A percentile compares a stretch with the other conserved stretches of the same genome.
Evolutionary conservation across 2,888 invertebrate genomes (phyloP).

Genomic region (Netelia melanura): DNA sequence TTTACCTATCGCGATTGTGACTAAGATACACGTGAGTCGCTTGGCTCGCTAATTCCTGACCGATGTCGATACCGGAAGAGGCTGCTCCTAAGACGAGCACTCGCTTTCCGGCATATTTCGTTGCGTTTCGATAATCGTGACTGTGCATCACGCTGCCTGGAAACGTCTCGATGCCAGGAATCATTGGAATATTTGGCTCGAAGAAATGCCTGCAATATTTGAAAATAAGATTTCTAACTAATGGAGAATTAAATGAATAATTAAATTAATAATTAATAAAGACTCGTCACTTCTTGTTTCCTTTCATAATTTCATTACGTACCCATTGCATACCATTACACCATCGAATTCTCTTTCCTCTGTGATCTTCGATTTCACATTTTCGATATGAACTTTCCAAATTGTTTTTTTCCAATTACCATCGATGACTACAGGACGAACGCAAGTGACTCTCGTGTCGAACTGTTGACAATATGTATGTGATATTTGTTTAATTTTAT

Average conservation of each 20-base stretch:
- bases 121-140: conserved; percentile 90
- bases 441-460: conserved; percentile 85
- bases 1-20: conserved; percentile 85
- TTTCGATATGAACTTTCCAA: conserved; percentile 86
- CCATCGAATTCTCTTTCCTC: conserved; percentile 87
- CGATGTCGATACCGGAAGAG: conserved; percentile 91
- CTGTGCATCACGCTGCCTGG: conserved; percentile 89
- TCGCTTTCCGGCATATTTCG: conserved; percentile 86
- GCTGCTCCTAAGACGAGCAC: conserved; percentile 91
- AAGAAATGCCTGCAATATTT: conserved; percentile 85
- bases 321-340: conserved; percentile 90
- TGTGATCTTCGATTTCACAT: conserved; percentile 84
- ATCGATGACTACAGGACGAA: conserved; percentile 81
- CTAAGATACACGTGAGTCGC: conserved; percentile 86
- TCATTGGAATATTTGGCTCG: conserved; percentile 85
- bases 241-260: not conserved
- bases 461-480: conserved; percentile 82
- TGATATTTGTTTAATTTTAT: conserved; percentile 24
- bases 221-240: not conserved
- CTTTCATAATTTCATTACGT: conserved; percentile 71
- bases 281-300: not conserved
- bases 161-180: conserved; percentile 85
- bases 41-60: conserved; percentile 87
- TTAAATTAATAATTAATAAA: too few species aligned
- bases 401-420: conserved; percentile 62